Base-by-base conservation (phyloP, 1,140 invertebrate species). In the Tribolium castaneum region DNA sequence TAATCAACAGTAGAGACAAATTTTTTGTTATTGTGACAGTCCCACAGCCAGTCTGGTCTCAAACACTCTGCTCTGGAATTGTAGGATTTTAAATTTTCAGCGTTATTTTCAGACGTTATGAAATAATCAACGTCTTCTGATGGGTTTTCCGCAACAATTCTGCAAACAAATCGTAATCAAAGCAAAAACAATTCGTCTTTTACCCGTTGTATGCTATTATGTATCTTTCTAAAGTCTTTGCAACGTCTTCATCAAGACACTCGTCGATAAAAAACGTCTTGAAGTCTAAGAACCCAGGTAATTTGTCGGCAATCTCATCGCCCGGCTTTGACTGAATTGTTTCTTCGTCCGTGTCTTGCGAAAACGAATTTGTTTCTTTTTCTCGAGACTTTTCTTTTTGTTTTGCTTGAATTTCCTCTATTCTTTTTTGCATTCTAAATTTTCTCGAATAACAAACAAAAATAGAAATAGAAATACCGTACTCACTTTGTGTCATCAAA, bases 201-300 rank as follows among this genome's bases (percentile, higher is more conserved):
- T 81, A 85, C 84, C 85, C 85, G 12, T 81, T 79, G 74, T 85
- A 85, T 3, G 83, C 84, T 7, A 81, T 79, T 13, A 86, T 83
- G 50, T 85, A 84, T 25, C 81, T 77, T 51, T 81, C 81, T 9
- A 85, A 71, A 30, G 70, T 80, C 13, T 73, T 78, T 6, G 75
- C 51, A 3, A 71, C 54, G 14, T 80, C 75, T 13, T 80, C 51
- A 22, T 79, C 79, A 62, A 86, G 81, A 74, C 39, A 66, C 45
- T 77, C 35, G 74, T 84, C 83, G 22, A 85, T 78, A 73, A 81
- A 85, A 76, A 85, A 85, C n/a, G 75, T 80, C 62, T 83, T 77
- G 10, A 80, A 73, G 7, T 79, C 50, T 66, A 84, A 85, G 34
- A 85, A 79, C 45, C 82, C 73, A 10, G 70, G 14, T 9, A 80